Evolutionary conservation across 2,113 vertebrate genomes (phyloP).

Genomic region (Rostratula benghalensis): DNA sequence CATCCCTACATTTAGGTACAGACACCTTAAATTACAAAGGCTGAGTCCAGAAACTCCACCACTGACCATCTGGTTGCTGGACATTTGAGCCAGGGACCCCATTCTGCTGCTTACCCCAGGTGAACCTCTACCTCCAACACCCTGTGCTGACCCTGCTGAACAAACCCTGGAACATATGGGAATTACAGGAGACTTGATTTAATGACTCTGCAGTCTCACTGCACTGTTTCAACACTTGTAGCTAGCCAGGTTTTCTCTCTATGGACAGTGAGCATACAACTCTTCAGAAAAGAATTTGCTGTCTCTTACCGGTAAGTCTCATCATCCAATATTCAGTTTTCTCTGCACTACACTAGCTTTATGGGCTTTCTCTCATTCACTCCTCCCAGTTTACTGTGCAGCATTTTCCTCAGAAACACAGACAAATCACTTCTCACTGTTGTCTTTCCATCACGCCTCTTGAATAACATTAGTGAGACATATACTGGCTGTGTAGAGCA

Average conservation of each 20-base stretch:
- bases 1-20: neutral
- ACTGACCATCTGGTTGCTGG: neutral
- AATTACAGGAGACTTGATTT: neutral
- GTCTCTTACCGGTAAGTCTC: neutral
- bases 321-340: neutral
- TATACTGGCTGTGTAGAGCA: neutral
- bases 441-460: neutral
- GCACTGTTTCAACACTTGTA: neutral
- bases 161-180: fast-evolving
- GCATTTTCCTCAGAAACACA: neutral
- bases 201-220: neutral
- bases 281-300: neutral
- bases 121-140: neutral
- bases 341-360: neutral
- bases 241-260: neutral
- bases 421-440: neutral
- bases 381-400: neutral
- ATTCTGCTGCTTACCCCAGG: neutral
- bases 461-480: neutral
- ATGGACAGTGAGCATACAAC: neutral
- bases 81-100: neutral
- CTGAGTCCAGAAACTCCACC: neutral
- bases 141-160: neutral
- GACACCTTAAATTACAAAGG: neutral
- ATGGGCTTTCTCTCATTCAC: neutral